These are phyloP conservation scores for Corydoras maculifer DNA, from an alignment of 2,113 vertebrate species.

Conservation along the genomic window DNA sequence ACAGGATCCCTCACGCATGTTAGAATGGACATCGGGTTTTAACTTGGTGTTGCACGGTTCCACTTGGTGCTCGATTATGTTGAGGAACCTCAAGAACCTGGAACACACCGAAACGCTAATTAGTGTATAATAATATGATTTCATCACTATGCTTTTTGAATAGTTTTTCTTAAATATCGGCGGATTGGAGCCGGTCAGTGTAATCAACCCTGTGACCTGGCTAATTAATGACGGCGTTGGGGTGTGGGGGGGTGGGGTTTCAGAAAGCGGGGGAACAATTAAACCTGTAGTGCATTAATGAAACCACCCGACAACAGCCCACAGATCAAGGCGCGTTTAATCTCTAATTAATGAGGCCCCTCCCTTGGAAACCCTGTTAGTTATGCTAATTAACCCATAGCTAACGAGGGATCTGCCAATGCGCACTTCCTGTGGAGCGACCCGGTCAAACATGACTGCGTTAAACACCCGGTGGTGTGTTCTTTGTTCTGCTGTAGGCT, in stretches of 20 bases:
- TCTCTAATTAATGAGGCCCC: constrained; percentile 65
- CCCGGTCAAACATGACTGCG: neutral
- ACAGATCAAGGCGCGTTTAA: constrained; percentile 66
- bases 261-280: constrained; percentile 54
- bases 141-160: too few relatives aligned
- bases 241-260: neutral
- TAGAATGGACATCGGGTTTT: neutral
- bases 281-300: constrained; percentile 67
- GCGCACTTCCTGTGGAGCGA: constrained; percentile 2
- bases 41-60: constrained; percentile 14
- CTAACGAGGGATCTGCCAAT: constrained; percentile 18
- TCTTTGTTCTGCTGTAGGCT: neutral
- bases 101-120: constrained; percentile 60
- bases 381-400: constrained; percentile 36
- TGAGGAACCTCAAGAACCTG: neutral
- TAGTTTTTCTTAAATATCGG: constrained; percentile 32
- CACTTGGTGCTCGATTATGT: too few relatives aligned
- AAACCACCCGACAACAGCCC: constrained; percentile 58
- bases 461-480: neutral
- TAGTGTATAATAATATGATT: constrained; percentile 36
- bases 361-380: constrained; percentile 53
- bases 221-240: constrained; percentile 2
- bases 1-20: too few relatives aligned
- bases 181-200: constrained; percentile 59
- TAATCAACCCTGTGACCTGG: constrained; percentile 50